Percentiles rank a stretch among this genome's conserved stretches.
phyloP scores from a whole-genome alignment of 2,113 vertebrate species.

The Xerus inauris region DNA sequence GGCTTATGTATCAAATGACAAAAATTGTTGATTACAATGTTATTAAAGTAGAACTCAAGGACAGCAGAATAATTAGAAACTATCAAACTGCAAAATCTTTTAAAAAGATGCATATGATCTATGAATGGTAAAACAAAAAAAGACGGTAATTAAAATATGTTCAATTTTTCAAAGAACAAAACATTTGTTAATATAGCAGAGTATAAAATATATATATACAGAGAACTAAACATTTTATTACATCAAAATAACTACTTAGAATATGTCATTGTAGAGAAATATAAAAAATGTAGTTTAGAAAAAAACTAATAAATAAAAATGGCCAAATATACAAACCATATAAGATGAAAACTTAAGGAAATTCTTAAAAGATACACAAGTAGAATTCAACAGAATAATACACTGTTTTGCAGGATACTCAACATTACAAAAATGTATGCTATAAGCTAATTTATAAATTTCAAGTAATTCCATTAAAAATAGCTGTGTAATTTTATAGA shows the following conservation, averaged over 20 bases:
- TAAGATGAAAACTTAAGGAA: background rate
- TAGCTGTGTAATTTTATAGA: background rate
- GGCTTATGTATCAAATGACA: background rate
- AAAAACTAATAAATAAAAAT: background rate
- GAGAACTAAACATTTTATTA: background rate
- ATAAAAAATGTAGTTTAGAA: background rate
- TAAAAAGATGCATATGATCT: background rate
- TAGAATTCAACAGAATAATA: background rate
- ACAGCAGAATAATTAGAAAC: background rate
- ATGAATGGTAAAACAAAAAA: background rate
- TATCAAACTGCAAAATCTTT: background rate
- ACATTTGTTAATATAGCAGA: background rate
- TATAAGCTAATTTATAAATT: background rate
- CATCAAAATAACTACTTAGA: background rate
- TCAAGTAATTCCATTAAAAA: background rate
- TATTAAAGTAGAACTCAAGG: conserved; percentile 10
- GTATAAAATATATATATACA: background rate
- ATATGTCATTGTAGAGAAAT: background rate
- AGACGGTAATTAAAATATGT: background rate
- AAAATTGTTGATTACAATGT: background rate
- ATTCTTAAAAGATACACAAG: background rate
- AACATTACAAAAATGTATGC: background rate
- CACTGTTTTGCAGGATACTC: background rate
- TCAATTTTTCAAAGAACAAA: conserved; percentile 5
- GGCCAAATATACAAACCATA: background rate